Base-by-base conservation (phyloP, 2,888 invertebrate species). In the Euplexia lucipara region DNA sequence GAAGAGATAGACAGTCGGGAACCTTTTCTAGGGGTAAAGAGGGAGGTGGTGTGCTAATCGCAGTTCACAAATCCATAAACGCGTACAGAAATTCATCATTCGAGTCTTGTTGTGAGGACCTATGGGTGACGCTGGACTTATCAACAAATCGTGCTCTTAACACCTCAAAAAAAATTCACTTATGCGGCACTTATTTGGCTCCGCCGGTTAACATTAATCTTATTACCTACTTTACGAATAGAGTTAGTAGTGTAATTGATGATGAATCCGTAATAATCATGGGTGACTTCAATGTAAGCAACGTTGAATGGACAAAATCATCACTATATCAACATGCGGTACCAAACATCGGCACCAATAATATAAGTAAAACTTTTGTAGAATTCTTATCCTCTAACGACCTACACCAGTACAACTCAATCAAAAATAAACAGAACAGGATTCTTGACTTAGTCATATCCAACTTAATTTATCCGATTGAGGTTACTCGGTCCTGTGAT, bases 351-450 rank as follows among this genome's bases (percentile, higher is more conserved):
- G 12, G 16, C 20, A 42, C 42, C 42, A 42, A 20, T n/a, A 42
- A 42, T 12, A 12, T 42, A 18, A 12, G 45, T 26, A 45, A 26
- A 26, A n/a, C 9, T 26, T 5, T 45, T 26, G 18, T 45, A 26
- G 45, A 45, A 8, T 45, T 45, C 45, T 26, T 45, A 45, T 45
- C 45, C n/a, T 45, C 45, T n/a, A 45, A 45, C n/a, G 45, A 26
- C 45, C 45, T 45, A 26, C n/a, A 26, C 9, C 26, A 45, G 26
- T 45, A 9, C 22, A 45, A 45, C 26, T 9, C 45, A 45, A 45
- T 26, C 26, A 3, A n/a, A 45, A 45, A 45, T n/a, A 45, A 45
- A 45, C 45, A 26, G 9, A 45, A 45, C n/a, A 45, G 26, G 45
- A 26, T 26, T 45, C 26, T 26, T 9, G 45, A 45, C n/a, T 1